Base-by-base conservation (phyloP, 64 coral and sea anemone genomes). In the Dendrophyllia cribrosa region DNA sequence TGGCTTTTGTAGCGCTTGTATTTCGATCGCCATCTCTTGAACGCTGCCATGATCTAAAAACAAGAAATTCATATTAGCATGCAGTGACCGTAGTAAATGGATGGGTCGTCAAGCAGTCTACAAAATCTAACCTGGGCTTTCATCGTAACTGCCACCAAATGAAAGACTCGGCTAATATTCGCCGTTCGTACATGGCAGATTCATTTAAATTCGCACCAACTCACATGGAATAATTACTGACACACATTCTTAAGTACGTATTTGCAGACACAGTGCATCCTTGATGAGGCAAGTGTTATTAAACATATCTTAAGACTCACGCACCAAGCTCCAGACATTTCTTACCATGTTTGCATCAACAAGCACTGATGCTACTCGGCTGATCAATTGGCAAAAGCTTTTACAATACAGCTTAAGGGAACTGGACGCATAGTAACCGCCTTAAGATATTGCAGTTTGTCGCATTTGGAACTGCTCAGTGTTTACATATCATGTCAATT, bases 1-100 rank as follows among this genome's bases (percentile, higher is more conserved):
- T 97, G 95, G 13, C 88, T 88, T 53, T 97, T 97, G 92, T 97
- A 97, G 2, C 95, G 75, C 26, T 93, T 87, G 83, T 97, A 97
- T 10, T 92, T 93, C 60, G 77, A 87, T 7, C 87, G 89, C 95
- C 95, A 97, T 94, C 95, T 85, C 85, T 93, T 93, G 79, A 98
- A 98, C 48, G 93, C 93, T 16, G 96, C 96, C 96, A 95, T 98
- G 20, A 94, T 87, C 96, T 98, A 71, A 21, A 77, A 81, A 19
- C 51, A 65, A 66, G 23, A 58, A 69, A 51, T 15, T 10, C 22
- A 24, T 11, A 43, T 70, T 56, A 56, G 5, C 7, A 12, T 6
- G 53, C 3, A 6, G 12, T 56, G 53, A 56, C 7, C 7, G 6
- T 9, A 56, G 6, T 56, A 1, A 56, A 56, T 9, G 23, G 48